Evolutionary conservation across 2,797 vertebrate species (phyloP), one percentile per base, ranked within the genome.

Genomic region (Cryptoblepharus egeriae): DNA sequence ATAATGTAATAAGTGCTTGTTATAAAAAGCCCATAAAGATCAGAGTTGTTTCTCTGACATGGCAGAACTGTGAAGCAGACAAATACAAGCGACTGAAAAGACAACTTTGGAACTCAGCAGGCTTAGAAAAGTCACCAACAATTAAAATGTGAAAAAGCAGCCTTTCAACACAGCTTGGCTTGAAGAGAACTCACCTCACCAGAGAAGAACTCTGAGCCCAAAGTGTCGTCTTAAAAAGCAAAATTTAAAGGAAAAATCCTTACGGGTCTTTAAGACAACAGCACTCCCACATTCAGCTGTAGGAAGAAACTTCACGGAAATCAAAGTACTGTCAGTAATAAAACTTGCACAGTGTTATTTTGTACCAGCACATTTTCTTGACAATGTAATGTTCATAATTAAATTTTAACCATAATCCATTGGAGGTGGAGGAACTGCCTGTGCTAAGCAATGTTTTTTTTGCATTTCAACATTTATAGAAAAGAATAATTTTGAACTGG

Each of bases 401-500:
- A 6, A 58, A 24, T 58, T 24, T 58, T 22, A 58, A 58, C 57
- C 18, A 24, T 24, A 24, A 5, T 22, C 2, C 22, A 24, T 2
- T 18, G 80, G 77, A 79, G 71, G 77, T 77, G n/a, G n/a, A n/a
- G n/a, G n/a, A n/a, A n/a, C n/a, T n/a, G n/a, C n/a, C n/a, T 74
- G 81, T 39, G 84, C 75, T 0, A 89, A 69, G 67, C 74, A 79
- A 89, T 87, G 35, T 75, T 87, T 65, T 83, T n/a, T 82, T 49
- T 68, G 75, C 84, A 77, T 82, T 55, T 92, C 81, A 90, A 81
- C 24, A 39, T 9, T 28, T 37, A 24, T 69, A 11, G 3, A 8
- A 68, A 39, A 39, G 11, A 42, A 55, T 26, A 55, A 32, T 6
- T 72, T 72, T 72, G 16, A 72, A 52, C 16, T 72, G 70, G 28